Evolutionary conservation across 1,140 invertebrate species (phyloP).

Genomic region (Amyelois transitella): DNA sequence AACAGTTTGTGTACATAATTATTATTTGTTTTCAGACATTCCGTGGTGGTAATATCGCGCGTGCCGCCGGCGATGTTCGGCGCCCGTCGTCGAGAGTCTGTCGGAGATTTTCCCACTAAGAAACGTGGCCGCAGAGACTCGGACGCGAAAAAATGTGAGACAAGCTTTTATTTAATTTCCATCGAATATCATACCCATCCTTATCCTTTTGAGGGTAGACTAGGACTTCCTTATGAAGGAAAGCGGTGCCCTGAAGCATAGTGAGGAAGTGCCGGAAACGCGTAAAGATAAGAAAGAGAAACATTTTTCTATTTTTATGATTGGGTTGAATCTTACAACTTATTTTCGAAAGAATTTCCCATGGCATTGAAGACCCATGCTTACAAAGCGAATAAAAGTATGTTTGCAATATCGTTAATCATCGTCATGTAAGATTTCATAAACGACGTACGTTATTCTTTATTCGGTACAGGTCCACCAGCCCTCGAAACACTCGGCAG

Average conservation of each 20-base stretch:
- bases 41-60: constrained; percentile 87
- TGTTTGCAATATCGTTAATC: not conserved
- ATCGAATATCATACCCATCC: no score
- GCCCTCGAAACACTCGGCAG: constrained; percentile 81
- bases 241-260: no score
- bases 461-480: constrained; percentile 73
- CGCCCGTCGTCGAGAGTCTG: constrained; percentile 83
- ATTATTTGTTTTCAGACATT: constrained; percentile 76
- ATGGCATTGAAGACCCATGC: no score
- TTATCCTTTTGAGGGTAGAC: no score
- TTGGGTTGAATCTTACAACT: no score
- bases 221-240: no score
- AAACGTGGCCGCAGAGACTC: constrained; percentile 53
- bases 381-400: no score
- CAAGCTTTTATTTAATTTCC: no score
- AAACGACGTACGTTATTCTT: not conserved
- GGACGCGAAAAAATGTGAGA: constrained; percentile 61
- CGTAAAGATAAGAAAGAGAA: no score
- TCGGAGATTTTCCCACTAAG: constrained; percentile 81
- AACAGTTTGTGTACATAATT: not conserved
- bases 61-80: constrained; percentile 84
- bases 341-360: no score
- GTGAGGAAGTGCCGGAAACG: no score
- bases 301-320: no score
- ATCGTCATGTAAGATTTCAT: not conserved